Evolutionary conservation across 1,140 invertebrate genomes (phyloP).

Genomic region (Protaetia brevitarsis): DNA sequence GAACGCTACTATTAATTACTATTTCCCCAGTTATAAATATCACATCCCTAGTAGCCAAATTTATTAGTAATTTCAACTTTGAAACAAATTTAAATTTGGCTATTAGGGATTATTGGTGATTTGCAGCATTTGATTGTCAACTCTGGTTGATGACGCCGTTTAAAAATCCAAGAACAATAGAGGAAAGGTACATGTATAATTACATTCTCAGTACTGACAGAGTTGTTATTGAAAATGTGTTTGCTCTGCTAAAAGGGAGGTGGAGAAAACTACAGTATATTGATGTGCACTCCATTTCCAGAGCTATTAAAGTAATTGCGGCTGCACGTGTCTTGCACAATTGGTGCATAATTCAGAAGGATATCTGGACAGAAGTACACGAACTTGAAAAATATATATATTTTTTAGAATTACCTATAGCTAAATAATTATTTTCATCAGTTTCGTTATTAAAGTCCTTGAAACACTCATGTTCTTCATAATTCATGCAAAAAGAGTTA

Average conservation of each 20-base stretch:
- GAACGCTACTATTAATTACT: conserved; percentile 11
- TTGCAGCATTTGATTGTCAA: background rate
- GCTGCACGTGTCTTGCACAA: conserved; percentile 29
- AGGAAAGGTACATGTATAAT: conserved; percentile 27
- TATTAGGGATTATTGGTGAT: background rate
- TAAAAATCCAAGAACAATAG: conserved; percentile 9
- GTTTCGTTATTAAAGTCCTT: no score
- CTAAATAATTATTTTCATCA: no score
- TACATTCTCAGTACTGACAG: conserved; percentile 26
- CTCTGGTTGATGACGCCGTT: background rate
- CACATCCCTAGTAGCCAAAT: no score
- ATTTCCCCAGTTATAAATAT: background rate
- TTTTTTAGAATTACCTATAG: background rate
- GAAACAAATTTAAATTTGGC: no score
- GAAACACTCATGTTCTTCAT: no score
- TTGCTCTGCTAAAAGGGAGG: conserved; percentile 22
- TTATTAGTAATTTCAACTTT: no score
- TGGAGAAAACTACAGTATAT: conserved; percentile 27
- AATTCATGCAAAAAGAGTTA: no score
- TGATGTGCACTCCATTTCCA: conserved; percentile 25
- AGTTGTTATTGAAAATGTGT: conserved; percentile 26
- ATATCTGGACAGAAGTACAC: conserved; percentile 23
- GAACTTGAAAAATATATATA: background rate
- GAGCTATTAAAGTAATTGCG: conserved; percentile 25
- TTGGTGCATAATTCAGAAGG: conserved; percentile 27